These are phyloP conservation scores for Notoglanidium macrostoma DNA, from an alignment of 2,797 vertebrate genomes.

Conservation along the genomic window DNA sequence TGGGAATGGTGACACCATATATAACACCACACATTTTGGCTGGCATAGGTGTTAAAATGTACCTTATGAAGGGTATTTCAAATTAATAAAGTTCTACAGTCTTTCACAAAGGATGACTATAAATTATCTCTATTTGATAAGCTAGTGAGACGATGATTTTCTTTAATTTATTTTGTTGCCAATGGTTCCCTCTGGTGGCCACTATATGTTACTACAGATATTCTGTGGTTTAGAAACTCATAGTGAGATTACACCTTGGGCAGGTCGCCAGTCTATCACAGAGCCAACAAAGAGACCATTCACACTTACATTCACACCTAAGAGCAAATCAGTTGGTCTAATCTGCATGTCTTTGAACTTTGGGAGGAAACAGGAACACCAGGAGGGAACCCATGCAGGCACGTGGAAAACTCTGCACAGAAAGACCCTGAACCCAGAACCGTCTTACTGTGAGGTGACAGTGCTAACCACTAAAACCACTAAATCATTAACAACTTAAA, in stretches of 20 bases:
- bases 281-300: too few species aligned
- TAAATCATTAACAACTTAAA: neutral
- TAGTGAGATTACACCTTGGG: neutral
- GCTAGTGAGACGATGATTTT: neutral
- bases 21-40: neutral
- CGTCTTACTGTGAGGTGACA: too few species aligned
- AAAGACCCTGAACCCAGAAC: too few species aligned
- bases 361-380: too few species aligned
- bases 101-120: neutral
- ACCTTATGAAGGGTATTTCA: neutral
- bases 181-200: constrained; percentile 17
- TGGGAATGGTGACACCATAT: too few species aligned
- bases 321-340: too few species aligned
- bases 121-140: neutral
- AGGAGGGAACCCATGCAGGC: too few species aligned
- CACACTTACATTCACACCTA: too few species aligned
- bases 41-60: neutral
- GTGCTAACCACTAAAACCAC: too few species aligned
- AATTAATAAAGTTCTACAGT: neutral
- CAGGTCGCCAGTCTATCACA: too few species aligned
- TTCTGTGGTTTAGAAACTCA: neutral
- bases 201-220: neutral
- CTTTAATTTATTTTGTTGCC: neutral
- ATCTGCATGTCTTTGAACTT: too few species aligned
- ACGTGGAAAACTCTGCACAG: too few species aligned